These are phyloP conservation scores for Simalia tracyae DNA, from an alignment of 2,797 vertebrate genomes.

Conservation along the genomic window DNA sequence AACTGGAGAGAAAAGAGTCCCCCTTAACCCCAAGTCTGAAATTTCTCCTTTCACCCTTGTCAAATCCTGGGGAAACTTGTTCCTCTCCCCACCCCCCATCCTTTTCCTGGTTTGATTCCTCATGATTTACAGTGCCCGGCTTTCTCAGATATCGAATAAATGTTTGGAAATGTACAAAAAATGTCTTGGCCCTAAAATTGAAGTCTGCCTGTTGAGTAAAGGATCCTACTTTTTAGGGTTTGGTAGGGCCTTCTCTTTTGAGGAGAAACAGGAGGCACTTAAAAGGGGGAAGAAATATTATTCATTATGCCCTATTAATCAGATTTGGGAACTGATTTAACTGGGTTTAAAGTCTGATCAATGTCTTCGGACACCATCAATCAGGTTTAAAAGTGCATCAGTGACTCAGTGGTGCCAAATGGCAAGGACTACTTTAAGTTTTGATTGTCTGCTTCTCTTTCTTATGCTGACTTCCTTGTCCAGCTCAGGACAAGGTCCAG, in stretches of 20 bases:
- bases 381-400: not conserved
- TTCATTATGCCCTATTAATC: not conserved
- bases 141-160: not conserved
- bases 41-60: not conserved
- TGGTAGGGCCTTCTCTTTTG: not conserved
- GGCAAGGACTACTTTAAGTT: not conserved
- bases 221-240: too few species aligned
- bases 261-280: not conserved
- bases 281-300: not conserved
- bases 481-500: not conserved
- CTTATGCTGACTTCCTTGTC: not conserved
- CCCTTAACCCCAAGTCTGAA: not conserved
- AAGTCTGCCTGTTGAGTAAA: too few species aligned
- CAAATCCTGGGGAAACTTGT: not conserved
- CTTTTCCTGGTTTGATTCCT: not conserved
- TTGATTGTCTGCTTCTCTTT: not conserved
- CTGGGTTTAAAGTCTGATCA: not conserved
- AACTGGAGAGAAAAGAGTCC: not conserved
- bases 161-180: not conserved
- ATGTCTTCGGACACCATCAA: not conserved
- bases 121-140: not conserved
- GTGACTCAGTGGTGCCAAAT: not conserved
- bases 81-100: not conserved
- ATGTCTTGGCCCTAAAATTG: not conserved
- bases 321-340: not conserved